Conservation (phyloP, 2,113 vertebrate species). For the Hypocryptadius cinnamomeus region DNA sequence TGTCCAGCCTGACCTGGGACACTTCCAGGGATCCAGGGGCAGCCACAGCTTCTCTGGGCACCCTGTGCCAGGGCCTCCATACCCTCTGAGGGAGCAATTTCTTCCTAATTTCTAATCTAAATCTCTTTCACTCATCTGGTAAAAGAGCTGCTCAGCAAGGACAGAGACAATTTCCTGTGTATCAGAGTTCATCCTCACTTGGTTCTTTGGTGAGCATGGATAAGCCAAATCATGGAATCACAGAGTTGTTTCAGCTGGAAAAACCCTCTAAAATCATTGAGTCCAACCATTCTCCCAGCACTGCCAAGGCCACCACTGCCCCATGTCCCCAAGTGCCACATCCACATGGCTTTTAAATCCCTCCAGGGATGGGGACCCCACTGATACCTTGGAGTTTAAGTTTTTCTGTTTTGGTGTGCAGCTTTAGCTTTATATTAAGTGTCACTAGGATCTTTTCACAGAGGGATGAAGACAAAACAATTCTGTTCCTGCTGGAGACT, state of each 20-base stretch:
- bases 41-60: background rate
- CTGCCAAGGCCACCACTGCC: background rate
- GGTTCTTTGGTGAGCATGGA: background rate
- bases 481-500: background rate
- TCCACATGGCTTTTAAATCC: fast-evolving
- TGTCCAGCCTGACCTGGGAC: fast-evolving
- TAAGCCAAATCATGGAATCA: background rate
- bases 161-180: fast-evolving
- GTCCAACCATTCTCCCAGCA: background rate
- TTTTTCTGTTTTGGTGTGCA: background rate
- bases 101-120: background rate
- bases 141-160: background rate
- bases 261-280: fast-evolving
- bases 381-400: background rate
- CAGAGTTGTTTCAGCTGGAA: background rate
- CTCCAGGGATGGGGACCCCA: background rate
- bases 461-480: background rate
- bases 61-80: background rate
- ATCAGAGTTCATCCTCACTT: background rate
- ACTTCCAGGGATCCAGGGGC: background rate
- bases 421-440: background rate
- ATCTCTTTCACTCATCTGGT: background rate
- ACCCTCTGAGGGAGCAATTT: background rate
- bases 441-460: background rate
- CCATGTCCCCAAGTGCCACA: background rate